Evolutionary conservation across 2,888 invertebrate genomes (phyloP).

Genomic region (Erebia epiphron): DNA sequence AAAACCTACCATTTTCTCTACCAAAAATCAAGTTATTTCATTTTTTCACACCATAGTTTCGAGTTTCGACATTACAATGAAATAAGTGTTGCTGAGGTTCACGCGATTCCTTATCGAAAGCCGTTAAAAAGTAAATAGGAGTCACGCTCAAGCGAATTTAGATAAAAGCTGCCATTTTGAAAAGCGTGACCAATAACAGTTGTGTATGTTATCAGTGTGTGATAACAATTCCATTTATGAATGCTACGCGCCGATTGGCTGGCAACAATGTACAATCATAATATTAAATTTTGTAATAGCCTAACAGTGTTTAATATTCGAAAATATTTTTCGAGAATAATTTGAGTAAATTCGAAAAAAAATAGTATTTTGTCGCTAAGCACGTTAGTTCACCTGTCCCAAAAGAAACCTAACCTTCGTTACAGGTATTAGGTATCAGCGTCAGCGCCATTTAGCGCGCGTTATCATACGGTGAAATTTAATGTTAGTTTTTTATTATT

Average conservation of each 20-base stretch:
- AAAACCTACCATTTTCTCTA: neutral
- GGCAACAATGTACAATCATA: constrained; percentile 50
- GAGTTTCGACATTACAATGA: neutral
- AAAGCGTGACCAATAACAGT: constrained; percentile 72
- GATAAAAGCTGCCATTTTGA: constrained; percentile 73
- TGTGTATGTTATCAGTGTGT: constrained; percentile 65
- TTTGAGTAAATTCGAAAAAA: too few relatives aligned
- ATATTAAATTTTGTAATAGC: constrained; percentile 63
- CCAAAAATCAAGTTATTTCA: neutral
- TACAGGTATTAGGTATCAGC: too few relatives aligned
- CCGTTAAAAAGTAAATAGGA: constrained; percentile 61
- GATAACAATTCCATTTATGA: constrained; percentile 77
- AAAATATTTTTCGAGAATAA: neutral
- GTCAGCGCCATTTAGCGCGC: too few relatives aligned
- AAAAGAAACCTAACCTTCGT: too few relatives aligned
- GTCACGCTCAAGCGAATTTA: constrained; percentile 61
- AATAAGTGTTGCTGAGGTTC: constrained; percentile 10
- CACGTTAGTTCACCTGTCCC: too few relatives aligned
- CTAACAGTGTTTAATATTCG: neutral
- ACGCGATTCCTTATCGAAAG: constrained; percentile 58
- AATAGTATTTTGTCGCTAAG: too few relatives aligned
- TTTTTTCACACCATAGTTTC: neutral
- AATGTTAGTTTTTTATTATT: too few relatives aligned
- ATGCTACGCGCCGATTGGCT: constrained; percentile 67
- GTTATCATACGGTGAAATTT: too few relatives aligned